Evolutionary conservation across 1,140 invertebrate genomes (phyloP), one percentile per base, ranked within the genome.

Genomic region (Drosophila sturtevanti): DNA sequence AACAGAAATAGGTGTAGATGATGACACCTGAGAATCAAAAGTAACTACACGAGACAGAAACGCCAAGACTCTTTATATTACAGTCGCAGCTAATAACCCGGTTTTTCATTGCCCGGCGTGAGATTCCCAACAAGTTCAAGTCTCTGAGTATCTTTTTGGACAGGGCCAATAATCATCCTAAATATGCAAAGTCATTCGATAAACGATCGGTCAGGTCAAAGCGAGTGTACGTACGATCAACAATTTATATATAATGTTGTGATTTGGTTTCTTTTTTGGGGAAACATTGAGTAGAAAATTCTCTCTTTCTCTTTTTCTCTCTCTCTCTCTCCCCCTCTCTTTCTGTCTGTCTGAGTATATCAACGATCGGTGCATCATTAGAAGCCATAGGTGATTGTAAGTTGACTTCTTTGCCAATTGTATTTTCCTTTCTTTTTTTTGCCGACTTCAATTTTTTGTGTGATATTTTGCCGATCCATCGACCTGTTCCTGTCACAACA

Each of bases 131-230:
- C 48, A 35, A 21, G 65, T 60, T 62, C 24, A 31, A 31, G 27
- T 24, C 62, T 65, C 34, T 48, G 35, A 12, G 63, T 74, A 65
- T 52, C 54, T 48, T 62, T 67, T 31, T 66, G 61, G 61, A 67
- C 75, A 55, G 64, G 67, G 77, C 84, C 77, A 89, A 89, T 90
- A 91, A 91, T 84, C 89, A 81, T 35, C 60, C 70, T 63, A 77
- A 91, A 91, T 85, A 85, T 91, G 90, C 90, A 91, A 81, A 90
- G 89, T 91, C 90, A 91, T 90, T 69, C 89, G 79, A 87, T 91
- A 90, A 91, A 87, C 80, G 89, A 85, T 86, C 77, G 80, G 65
- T 70, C 70, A 77, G 70, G 77, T 89, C 84, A 89, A 84, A 89
- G 84, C 68, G 75, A 62, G 52, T 60, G 55, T 44, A 16, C 64